phyloP scores from a whole-genome alignment of 2,888 invertebrate species.

The Anoplius nigerrimus region DNA sequence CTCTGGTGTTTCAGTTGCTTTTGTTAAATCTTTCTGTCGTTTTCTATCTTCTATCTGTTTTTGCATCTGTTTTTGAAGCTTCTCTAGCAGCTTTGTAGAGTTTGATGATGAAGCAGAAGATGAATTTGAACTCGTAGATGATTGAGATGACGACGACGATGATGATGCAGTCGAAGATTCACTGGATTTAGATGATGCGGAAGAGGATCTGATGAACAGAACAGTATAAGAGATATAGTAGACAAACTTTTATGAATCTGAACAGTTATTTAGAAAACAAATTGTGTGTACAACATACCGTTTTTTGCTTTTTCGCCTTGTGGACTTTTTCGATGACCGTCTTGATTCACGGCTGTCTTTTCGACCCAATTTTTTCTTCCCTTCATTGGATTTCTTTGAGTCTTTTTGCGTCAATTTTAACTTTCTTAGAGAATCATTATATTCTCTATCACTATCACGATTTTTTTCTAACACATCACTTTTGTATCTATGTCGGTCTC shows the following conservation, averaged over 20 bases:
- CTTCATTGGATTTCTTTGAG: constrained; percentile 44
- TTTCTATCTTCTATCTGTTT: constrained; percentile 81
- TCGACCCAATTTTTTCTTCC: constrained; percentile 48
- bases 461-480: constrained; percentile 26
- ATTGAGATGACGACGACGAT: constrained; percentile 51
- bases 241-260: no score
- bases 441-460: constrained; percentile 33
- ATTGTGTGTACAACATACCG: constrained; percentile 47
- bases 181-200: not conserved
- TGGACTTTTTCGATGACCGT: constrained; percentile 51
- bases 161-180: not conserved
- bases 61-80: constrained; percentile 84
- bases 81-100: constrained; percentile 82
- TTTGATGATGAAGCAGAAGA: constrained; percentile 75
- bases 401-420: constrained; percentile 43
- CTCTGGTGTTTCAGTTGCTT: constrained; percentile 95
- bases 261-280: not conserved
- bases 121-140: constrained; percentile 45
- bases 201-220: not conserved
- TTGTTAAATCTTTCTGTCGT: constrained; percentile 84
- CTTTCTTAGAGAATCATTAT: constrained; percentile 20
- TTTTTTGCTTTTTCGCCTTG: constrained; percentile 57
- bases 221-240: not conserved
- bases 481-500: constrained; percentile 18
- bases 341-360: constrained; percentile 47